These are phyloP conservation scores for Ricordea florida DNA, from an alignment of 92 coral and sea anemone genomes.

Conservation along the genomic window DNA sequence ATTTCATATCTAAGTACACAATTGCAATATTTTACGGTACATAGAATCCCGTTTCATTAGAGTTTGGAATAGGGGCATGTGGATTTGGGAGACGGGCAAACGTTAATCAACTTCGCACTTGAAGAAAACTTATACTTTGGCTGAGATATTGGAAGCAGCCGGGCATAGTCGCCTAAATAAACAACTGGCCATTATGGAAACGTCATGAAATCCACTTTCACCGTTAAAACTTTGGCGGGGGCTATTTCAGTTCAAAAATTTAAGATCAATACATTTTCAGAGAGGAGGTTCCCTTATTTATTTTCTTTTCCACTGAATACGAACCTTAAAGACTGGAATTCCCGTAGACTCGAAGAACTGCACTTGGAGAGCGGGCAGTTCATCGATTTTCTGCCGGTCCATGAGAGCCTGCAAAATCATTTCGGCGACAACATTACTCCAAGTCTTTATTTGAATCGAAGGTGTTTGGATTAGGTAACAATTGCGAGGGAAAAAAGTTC, in stretches of 20 bases:
- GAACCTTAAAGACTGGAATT: constrained; percentile 95
- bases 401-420: constrained; percentile 76
- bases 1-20: not conserved
- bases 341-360: constrained; percentile 95
- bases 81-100: too few relatives aligned
- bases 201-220: too few relatives aligned
- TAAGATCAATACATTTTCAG: not conserved
- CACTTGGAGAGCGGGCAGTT: constrained; percentile 93
- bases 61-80: too few relatives aligned
- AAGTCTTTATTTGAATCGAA: not conserved
- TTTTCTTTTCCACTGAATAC: not conserved
- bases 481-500: not conserved
- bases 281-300: not conserved
- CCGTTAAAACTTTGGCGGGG: too few relatives aligned
- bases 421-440: not conserved
- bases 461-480: not conserved
- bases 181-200: too few relatives aligned
- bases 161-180: too few relatives aligned
- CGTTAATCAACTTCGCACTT: too few relatives aligned
- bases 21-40: not conserved
- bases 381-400: constrained; percentile 94
- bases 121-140: too few relatives aligned
- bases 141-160: too few relatives aligned
- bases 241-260: too few relatives aligned
- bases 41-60: too few relatives aligned